Conservation (phyloP, 2,113 vertebrate genomes). For the Garra rufa region DNA sequence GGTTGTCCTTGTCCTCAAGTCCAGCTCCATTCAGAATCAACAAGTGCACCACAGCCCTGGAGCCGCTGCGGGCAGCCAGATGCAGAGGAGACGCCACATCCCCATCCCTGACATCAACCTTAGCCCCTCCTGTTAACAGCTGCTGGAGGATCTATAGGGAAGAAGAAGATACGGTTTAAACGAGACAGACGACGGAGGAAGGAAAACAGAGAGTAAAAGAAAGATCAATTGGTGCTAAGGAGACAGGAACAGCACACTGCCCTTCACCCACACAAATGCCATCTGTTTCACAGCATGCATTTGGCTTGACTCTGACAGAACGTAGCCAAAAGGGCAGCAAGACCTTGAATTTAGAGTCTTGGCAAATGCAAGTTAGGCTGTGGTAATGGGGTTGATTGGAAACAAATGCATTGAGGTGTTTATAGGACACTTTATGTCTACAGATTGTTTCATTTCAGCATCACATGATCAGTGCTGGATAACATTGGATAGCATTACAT, state of each 20-base stretch:
- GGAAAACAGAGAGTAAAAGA: neutral
- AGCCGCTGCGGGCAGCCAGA: slow-evolving; percentile 67
- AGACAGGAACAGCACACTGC: neutral
- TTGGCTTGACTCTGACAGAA: slow-evolving; percentile 34
- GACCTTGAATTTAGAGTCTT: slow-evolving; percentile 43
- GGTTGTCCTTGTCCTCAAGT: slow-evolving; percentile 48
- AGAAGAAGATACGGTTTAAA: neutral
- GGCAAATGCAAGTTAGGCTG: slow-evolving; percentile 10
- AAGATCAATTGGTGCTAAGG: slow-evolving; percentile 40
- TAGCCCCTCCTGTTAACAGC: slow-evolving; percentile 45
- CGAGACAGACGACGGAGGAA: neutral
- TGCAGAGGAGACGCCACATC: slow-evolving; percentile 53
- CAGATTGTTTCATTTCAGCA: neutral
- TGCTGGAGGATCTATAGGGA: slow-evolving; percentile 51
- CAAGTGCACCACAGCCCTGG: neutral
- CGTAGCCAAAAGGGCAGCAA: slow-evolving; percentile 41
- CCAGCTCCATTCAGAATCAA: slow-evolving; percentile 48
- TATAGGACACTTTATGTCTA: neutral
- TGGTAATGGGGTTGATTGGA: neutral
- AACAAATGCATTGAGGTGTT: slow-evolving; percentile 4
- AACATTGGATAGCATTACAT: neutral
- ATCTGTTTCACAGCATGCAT: slow-evolving; percentile 55
- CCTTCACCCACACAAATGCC: slow-evolving; percentile 42
- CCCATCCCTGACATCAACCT: slow-evolving; percentile 41
- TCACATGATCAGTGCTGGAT: neutral